Evolutionary conservation across 2,113 vertebrate species (phyloP), one percentile per base, ranked within the genome.

Genomic region (Albula goreensis): DNA sequence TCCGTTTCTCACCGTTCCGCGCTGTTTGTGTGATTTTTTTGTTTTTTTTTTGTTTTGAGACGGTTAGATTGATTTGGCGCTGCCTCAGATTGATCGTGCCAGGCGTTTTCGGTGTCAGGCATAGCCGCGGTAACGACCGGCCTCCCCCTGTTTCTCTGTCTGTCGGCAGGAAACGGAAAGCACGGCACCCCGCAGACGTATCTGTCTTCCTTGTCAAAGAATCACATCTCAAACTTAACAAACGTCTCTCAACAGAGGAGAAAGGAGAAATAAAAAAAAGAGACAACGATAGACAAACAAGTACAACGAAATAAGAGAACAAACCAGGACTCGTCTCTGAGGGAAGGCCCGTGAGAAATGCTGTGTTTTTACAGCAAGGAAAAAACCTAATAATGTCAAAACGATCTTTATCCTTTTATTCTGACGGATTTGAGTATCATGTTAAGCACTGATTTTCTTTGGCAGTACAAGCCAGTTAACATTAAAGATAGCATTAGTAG

Each of bases 271-370:
- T 89, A 90, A 87, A 86, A 89, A 86, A 83, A 83, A 82, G 85
- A 49, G 52, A 83, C 87, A 86, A 85, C 88, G 86, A 78, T 82
- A 86, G 85, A 90, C 86, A 85, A 90, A 89, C 87, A 83, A 63
- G 31, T 41, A 41, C 31, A 41, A 41, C 31, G 31, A 41, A 41
- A 41, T 87, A 89, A 83, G 50, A 52, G 89, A 91, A 90, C 92
- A 93, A 93, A 93, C 92, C 90, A 91, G 90, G 51, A 85, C 89
- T 93, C 92, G 90, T 89, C 92, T 50, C 48, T 11, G n/a, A 88
- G 93, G 90, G 90, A 91, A 93, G 88, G 89, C 90, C 91, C 91
- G 89, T 92, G 93, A 92, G 87, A 89, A 19, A 22, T 5, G 17
- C 17, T 2, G 19, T 22, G 17, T 22, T 70, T 70, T 56, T 17